These are phyloP conservation scores for Malacoraja senta DNA, from an alignment of 2,797 vertebrate species.

Conservation along the genomic window DNA sequence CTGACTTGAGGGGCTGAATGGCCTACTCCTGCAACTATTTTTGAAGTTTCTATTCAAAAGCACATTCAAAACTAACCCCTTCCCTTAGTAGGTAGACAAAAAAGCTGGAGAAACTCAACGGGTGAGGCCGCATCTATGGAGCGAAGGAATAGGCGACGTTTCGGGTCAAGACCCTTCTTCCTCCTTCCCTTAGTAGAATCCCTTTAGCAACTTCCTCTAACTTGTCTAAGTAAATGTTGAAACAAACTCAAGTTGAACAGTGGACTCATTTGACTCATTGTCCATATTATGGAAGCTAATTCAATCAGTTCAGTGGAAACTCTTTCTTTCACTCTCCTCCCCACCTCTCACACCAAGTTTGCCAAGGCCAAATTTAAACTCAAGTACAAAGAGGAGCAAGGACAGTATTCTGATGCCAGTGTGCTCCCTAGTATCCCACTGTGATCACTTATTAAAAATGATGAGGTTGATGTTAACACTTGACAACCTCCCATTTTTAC, in stretches of 20 bases:
- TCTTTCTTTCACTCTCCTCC: neutral
- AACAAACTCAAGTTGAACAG: neutral
- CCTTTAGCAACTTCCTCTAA: neutral
- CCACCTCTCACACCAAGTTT: neutral
- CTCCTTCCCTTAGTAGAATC: neutral
- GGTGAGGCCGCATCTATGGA: too few relatives aligned
- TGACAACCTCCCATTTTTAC: conserved; percentile 29
- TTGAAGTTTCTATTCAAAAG: neutral
- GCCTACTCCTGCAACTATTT: too few relatives aligned
- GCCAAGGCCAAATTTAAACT: neutral
- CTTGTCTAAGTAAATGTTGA: neutral
- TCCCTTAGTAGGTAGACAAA: neutral
- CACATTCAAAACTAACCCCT: neutral
- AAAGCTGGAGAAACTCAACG: too few relatives aligned
- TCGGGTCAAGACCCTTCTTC: too few relatives aligned
- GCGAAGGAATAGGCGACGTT: too few relatives aligned
- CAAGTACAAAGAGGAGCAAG: neutral
- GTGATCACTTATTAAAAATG: conserved; percentile 32
- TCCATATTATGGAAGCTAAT: neutral
- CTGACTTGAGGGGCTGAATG: too few relatives aligned
- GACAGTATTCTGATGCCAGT: neutral
- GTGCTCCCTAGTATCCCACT: neutral
- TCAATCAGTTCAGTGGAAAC: neutral
- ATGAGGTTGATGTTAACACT: conserved; percentile 7
- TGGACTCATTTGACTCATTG: neutral